Conservation (phyloP, 2,113 vertebrate species). For the Spheniscus mendiculus region DNA sequence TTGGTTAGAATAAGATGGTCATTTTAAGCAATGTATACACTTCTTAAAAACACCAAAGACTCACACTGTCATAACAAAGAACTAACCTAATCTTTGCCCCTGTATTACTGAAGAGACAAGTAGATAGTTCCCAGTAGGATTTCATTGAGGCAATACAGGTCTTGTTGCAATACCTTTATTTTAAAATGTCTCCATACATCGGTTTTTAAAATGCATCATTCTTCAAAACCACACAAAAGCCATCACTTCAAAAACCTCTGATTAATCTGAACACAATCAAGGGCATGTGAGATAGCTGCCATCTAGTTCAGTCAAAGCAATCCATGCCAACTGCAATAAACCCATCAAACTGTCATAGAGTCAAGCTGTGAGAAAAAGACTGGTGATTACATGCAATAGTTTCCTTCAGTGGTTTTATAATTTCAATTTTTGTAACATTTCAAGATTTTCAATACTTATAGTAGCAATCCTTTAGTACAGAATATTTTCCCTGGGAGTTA, state of each 20-base stretch:
- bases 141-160: background rate
- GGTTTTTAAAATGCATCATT: slow-evolving; percentile 61
- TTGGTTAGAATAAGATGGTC: background rate
- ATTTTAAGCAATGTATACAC: background rate
- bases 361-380: slow-evolving; percentile 78
- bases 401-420: slow-evolving; percentile 77
- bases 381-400: slow-evolving; percentile 69
- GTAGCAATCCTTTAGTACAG: slow-evolving; percentile 53
- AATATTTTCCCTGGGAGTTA: slow-evolving; percentile 72
- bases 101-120: background rate
- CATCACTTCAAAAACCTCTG: slow-evolving; percentile 72
- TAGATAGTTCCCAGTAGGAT: background rate
- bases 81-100: background rate
- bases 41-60: background rate
- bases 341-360: slow-evolving; percentile 73
- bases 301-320: slow-evolving; percentile 74
- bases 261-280: slow-evolving; percentile 76
- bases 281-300: slow-evolving; percentile 66
- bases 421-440: slow-evolving; percentile 79
- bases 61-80: background rate
- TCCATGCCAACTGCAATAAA: slow-evolving; percentile 76
- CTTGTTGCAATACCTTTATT: background rate
- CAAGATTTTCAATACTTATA: slow-evolving; percentile 74
- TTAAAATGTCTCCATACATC: slow-evolving; percentile 23
- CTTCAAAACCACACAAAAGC: slow-evolving; percentile 57